These are phyloP conservation scores for Macrocentrus cingulum DNA, from an alignment of 1,140 invertebrate genomes.

Conservation along the genomic window DNA sequence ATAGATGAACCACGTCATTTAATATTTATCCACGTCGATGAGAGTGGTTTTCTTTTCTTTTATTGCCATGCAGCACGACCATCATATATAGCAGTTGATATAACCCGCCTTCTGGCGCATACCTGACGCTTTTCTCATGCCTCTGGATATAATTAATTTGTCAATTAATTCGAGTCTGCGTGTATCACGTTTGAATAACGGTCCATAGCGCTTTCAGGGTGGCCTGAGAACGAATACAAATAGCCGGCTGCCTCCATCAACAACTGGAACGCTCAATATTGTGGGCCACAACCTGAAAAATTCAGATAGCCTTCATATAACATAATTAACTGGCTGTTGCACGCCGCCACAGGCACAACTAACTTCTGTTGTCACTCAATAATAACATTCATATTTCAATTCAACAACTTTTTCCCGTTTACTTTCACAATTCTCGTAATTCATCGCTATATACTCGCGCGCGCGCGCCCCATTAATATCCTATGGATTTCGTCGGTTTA, in stretches of 20 bases:
- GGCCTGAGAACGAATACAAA: background rate
- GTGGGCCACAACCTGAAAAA: background rate
- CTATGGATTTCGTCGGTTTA: too few relatives aligned
- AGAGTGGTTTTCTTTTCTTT: background rate
- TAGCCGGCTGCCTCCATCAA: background rate
- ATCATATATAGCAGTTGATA: background rate
- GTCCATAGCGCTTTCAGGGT: background rate
- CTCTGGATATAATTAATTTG: conserved; percentile 1
- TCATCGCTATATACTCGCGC: too few relatives aligned
- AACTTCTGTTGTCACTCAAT: too few relatives aligned
- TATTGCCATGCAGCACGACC: background rate
- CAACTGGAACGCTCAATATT: conserved; percentile 2
- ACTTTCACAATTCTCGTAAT: too few relatives aligned
- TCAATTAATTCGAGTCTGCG: conserved; percentile 1
- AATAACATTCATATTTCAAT: too few relatives aligned
- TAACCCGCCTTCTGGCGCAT: background rate
- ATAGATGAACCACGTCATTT: too few relatives aligned
- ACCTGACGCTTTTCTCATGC: background rate
- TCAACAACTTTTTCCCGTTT: too few relatives aligned
- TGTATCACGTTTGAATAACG: background rate
- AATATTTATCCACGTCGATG: background rate
- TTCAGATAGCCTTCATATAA: too few relatives aligned
- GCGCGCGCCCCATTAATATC: too few relatives aligned
- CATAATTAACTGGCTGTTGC: too few relatives aligned
- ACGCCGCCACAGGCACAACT: too few relatives aligned